These are phyloP conservation scores for Capromys pilorides DNA, from an alignment of 2,797 vertebrate genomes.

Conservation along the genomic window DNA sequence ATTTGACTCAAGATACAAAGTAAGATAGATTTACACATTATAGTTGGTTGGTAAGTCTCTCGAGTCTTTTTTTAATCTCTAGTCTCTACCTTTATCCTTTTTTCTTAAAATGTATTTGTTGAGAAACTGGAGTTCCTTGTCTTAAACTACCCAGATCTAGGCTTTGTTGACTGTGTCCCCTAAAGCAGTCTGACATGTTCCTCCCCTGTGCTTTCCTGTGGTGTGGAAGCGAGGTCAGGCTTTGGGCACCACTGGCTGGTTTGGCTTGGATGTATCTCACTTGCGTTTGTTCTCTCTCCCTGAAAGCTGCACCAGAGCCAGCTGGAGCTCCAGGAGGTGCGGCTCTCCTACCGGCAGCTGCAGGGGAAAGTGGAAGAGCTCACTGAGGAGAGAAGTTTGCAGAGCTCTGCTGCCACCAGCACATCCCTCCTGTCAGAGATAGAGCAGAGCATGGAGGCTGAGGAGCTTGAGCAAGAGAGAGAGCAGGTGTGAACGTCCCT, in stretches of 20 bases:
- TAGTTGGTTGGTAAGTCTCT: not conserved
- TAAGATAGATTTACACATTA: not conserved
- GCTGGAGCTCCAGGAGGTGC: slow-evolving; percentile 94
- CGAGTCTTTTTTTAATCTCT: slow-evolving; percentile 18
- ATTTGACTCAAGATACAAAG: not conserved
- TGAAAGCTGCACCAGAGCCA: slow-evolving; percentile 94
- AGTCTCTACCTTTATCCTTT: not conserved
- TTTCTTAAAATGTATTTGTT: not conserved
- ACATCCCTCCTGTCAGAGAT: slow-evolving; percentile 96
- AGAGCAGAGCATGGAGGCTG: slow-evolving; percentile 99
- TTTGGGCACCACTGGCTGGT: not conserved
- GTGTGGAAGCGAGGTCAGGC: not conserved
- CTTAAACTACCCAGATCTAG: not conserved
- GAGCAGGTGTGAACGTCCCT: slow-evolving; percentile 91
- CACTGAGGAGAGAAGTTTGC: slow-evolving; percentile 93
- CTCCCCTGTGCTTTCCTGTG: not conserved
- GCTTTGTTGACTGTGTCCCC: not conserved
- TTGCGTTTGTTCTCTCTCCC: not conserved
- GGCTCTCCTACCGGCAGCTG: slow-evolving; percentile 93
- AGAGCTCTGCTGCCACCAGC: slow-evolving; percentile 91
- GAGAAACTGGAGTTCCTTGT: not conserved
- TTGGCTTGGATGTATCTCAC: not conserved
- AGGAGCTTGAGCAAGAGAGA: slow-evolving; percentile 97
- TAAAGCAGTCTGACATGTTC: not conserved
- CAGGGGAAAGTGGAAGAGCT: slow-evolving; percentile 93